These are phyloP conservation scores for Myiotriccus ornatus DNA, from an alignment of 2,797 vertebrate genomes.

Conservation along the genomic window DNA sequence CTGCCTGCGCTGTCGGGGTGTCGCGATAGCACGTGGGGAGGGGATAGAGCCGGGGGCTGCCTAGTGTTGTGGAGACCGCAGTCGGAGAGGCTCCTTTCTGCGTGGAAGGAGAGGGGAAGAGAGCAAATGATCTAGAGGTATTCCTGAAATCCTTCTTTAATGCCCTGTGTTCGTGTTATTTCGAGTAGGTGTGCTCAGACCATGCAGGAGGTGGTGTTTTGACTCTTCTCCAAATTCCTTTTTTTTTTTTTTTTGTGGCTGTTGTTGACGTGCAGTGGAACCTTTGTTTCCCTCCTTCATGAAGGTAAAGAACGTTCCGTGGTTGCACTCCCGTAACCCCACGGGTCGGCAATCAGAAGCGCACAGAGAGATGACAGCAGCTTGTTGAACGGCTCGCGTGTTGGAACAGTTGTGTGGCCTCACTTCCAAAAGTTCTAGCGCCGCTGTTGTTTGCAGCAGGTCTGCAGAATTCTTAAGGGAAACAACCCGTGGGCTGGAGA, in stretches of 20 bases:
- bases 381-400: background rate
- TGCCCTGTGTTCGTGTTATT: background rate
- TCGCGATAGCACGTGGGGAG: background rate
- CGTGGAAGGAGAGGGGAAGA: background rate
- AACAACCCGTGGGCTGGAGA: background rate
- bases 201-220: background rate
- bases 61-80: background rate
- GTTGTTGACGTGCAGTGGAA: background rate
- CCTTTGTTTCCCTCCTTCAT: background rate
- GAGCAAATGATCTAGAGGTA: background rate
- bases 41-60: background rate
- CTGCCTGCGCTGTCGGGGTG: background rate
- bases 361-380: background rate
- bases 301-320: background rate
- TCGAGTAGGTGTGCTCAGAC: background rate
- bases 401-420: background rate
- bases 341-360: accelerated
- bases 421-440: background rate
- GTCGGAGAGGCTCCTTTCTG: background rate
- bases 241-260: background rate
- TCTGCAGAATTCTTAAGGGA: background rate
- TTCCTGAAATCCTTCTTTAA: background rate
- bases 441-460: background rate
- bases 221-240: background rate
- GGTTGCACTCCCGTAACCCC: background rate